phyloP scores from a whole-genome alignment of 1,140 invertebrate species.

The Aphelenchoides besseyi region DNA sequence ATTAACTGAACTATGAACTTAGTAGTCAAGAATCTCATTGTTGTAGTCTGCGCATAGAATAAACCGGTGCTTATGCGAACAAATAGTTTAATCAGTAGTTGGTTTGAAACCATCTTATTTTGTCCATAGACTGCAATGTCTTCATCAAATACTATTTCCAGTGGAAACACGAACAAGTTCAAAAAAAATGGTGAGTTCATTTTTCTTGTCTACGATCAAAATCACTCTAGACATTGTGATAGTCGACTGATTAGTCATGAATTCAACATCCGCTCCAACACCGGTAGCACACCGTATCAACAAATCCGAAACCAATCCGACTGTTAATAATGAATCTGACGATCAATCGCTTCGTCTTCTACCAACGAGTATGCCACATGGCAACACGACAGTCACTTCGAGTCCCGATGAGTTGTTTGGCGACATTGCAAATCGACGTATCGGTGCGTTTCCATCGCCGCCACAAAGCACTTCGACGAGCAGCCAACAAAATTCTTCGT shows the following conservation, averaged over 20 bases:
- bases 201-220: not conserved
- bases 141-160: too few relatives aligned
- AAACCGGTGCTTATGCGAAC: not conserved
- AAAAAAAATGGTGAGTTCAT: not conserved
- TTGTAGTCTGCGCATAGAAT: not conserved
- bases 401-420: not conserved
- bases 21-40: not conserved
- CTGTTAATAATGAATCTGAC: not conserved
- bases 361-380: not conserved
- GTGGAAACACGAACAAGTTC: too few relatives aligned
- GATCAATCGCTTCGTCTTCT: not conserved
- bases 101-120: not conserved
- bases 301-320: not conserved
- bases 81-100: not conserved
- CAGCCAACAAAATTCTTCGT: not conserved
- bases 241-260: too few relatives aligned
- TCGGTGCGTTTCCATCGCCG: not conserved
- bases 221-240: not conserved
- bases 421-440: not conserved
- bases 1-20: not conserved
- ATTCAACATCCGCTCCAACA: not conserved
- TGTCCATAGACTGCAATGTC: too few relatives aligned
- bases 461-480: not conserved
- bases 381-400: not conserved
- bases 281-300: not conserved